A percentile compares a stretch with the other conserved stretches of the same genome.
phyloP scores from a whole-genome alignment of 2,113 vertebrate species.

The Poicephalus gulielmi region DNA sequence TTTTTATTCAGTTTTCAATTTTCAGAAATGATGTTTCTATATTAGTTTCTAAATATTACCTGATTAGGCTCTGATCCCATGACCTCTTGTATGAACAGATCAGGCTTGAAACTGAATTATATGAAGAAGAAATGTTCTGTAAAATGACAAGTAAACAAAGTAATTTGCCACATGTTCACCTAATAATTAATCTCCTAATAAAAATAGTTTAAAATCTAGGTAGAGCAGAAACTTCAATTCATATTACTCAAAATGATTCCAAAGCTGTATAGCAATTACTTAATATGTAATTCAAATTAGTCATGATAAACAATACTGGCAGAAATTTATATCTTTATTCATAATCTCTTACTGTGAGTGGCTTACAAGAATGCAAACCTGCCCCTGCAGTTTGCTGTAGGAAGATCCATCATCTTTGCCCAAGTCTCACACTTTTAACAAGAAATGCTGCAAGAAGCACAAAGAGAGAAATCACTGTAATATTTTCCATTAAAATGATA shows the following conservation, averaged over 20 bases:
- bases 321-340: not conserved
- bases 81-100: not conserved
- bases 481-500: not conserved
- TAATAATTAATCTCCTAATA: not conserved
- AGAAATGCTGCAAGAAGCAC: not conserved
- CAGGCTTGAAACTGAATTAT: not conserved
- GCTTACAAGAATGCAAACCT: not conserved
- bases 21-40: not conserved
- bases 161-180: not conserved
- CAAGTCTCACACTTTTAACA: not conserved
- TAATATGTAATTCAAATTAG: not conserved
- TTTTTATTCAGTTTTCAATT: not conserved
- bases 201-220: not conserved
- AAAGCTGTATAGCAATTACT: not conserved
- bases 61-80: not conserved
- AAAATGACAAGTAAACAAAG: not conserved
- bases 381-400: not conserved
- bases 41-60: not conserved
- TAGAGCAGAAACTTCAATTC: not conserved
- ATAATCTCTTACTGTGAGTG: not conserved
- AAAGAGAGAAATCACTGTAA: not conserved
- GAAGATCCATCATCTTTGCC: not conserved
- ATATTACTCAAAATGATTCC: not conserved
- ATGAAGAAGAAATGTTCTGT: not conserved
- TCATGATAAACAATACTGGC: not conserved